phyloP scores from a whole-genome alignment of 2,888 invertebrate genomes.

The Neocrepidodera transversa region DNA sequence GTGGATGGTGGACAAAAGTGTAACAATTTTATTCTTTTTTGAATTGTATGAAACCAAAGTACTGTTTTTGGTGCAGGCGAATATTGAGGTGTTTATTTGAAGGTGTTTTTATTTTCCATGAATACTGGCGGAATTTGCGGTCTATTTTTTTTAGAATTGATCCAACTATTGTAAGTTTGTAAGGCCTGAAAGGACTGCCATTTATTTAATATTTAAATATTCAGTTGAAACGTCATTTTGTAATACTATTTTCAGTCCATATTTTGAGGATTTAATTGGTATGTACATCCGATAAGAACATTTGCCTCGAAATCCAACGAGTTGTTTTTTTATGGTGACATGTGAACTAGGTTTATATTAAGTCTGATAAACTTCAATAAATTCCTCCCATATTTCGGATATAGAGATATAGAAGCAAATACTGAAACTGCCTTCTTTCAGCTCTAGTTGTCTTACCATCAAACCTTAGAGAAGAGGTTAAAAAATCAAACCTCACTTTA shows the following conservation, averaged over 20 bases:
- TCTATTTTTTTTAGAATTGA: too few species aligned
- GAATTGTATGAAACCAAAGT: conserved; percentile 8
- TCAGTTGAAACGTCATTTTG: not conserved
- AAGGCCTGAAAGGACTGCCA: too few species aligned
- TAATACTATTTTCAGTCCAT: too few species aligned
- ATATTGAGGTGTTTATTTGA: conserved; percentile 9
- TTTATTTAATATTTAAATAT: conserved; percentile 14
- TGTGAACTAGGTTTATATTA: conserved; percentile 2
- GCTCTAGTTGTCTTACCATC: not conserved
- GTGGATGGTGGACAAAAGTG: too few species aligned
- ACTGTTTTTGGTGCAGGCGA: conserved; percentile 3
- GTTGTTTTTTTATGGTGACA: not conserved
- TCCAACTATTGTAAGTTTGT: too few species aligned
- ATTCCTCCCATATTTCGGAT: not conserved
- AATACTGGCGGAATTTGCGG: too few species aligned
- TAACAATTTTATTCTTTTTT: not conserved
- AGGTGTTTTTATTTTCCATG: not conserved
- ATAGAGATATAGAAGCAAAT: too few species aligned
- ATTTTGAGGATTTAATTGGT: too few species aligned
- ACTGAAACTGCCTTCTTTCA: too few species aligned
- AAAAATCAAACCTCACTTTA: conserved; percentile 1
- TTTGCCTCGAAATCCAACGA: not conserved
- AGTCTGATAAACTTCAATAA: not conserved
- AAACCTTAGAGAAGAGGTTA: not conserved
- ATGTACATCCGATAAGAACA: too few species aligned